Evolutionary conservation across 2,888 invertebrate genomes (phyloP).

Genomic region (Rhingia campestris): DNA sequence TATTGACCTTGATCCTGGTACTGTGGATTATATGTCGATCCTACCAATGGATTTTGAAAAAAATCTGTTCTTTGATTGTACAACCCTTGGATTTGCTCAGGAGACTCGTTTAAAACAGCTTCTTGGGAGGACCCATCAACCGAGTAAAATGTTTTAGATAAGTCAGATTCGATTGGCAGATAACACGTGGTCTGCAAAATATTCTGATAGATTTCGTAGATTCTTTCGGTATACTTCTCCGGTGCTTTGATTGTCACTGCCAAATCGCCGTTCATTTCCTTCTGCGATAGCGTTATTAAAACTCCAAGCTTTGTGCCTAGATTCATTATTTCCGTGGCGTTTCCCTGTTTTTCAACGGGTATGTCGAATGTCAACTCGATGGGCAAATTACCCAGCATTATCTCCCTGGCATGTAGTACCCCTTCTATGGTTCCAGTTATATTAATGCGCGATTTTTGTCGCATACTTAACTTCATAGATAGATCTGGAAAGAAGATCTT

Average conservation of each 20-base stretch:
- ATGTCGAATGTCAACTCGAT: conserved; percentile 96
- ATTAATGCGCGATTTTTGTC: conserved; percentile 92
- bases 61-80: too few species aligned
- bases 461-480: conserved; percentile 84
- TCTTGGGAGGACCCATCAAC: conserved; percentile 11
- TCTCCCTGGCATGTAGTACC: conserved; percentile 94
- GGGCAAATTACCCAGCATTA: conserved; percentile 94
- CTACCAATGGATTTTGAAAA: too few species aligned
- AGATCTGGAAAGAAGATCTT: conserved; percentile 95
- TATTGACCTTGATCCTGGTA: too few species aligned
- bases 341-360: conserved; percentile 88
- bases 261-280: conserved; percentile 93
- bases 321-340: conserved; percentile 85
- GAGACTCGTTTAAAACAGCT: too few species aligned
- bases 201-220: conserved; percentile 94
- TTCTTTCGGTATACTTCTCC: conserved; percentile 92
- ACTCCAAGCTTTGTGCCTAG: conserved; percentile 93
- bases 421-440: conserved; percentile 94
- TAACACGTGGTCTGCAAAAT: conserved; percentile 88
- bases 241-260: conserved; percentile 95
- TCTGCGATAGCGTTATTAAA: conserved; percentile 92
- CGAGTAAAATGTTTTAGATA: background rate
- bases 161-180: background rate
- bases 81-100: too few species aligned
- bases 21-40: too few species aligned